Conservation (phyloP, 2,797 vertebrate genomes). For the Phyllotis vaccarum region DNA sequence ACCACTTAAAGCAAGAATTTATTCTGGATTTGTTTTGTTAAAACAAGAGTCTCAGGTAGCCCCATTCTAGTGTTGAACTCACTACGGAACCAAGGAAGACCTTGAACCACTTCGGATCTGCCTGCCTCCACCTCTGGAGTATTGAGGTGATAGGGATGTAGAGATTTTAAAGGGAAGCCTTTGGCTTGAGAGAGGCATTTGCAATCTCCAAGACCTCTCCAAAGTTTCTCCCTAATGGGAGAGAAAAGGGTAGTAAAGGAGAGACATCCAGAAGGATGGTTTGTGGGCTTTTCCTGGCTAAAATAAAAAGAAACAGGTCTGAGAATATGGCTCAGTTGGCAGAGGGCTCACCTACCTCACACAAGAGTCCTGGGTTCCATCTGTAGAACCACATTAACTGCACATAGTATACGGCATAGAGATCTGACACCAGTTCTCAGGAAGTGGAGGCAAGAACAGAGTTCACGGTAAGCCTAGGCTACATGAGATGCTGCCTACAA, state of each 20-base stretch:
- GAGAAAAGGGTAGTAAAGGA: background rate
- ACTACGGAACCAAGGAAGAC: background rate
- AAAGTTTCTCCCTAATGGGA: background rate
- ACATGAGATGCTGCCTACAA: background rate
- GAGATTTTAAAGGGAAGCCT: background rate
- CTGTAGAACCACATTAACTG: background rate
- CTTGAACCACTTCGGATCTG: background rate
- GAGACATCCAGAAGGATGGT: background rate
- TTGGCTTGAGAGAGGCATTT: too few species aligned
- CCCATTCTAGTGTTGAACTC: background rate
- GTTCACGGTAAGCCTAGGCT: background rate
- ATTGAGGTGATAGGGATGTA: background rate
- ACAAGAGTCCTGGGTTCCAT: background rate
- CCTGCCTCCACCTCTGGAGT: background rate
- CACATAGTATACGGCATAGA: fast-evolving
- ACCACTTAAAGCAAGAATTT: background rate
- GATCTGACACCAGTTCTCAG: background rate
- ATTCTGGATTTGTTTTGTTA: background rate
- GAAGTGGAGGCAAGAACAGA: background rate
- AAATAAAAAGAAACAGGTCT: background rate
- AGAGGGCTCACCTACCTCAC: background rate
- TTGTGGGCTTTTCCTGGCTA: background rate
- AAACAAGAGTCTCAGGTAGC: background rate
- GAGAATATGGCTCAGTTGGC: background rate
- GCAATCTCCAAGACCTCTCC: background rate